Evolutionary conservation across 2,797 vertebrate species (phyloP).

Genomic region (Melanotaenia boesemani): DNA sequence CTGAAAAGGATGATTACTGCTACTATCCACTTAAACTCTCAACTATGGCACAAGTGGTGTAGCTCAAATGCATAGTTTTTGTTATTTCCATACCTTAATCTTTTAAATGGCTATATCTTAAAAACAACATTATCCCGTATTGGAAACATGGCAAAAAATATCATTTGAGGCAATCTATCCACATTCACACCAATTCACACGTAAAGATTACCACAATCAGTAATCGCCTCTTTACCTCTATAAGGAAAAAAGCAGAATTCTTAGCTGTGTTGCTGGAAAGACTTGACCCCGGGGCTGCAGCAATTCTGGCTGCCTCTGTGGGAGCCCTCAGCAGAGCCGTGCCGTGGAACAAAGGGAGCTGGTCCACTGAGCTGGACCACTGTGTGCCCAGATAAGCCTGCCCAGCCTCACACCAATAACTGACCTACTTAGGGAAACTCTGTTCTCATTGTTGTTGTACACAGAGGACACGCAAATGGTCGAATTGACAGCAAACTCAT

Average conservation of each 20-base stretch:
- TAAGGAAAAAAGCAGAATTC: constrained; percentile 22
- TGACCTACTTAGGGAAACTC: constrained; percentile 79
- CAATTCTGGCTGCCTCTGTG: constrained; percentile 64
- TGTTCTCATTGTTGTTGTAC: constrained; percentile 57
- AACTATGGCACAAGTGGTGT: not conserved
- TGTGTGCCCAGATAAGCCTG: constrained; percentile 73
- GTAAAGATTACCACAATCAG: constrained; percentile 15
- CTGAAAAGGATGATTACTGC: not conserved
- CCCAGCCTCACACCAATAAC: constrained; percentile 64
- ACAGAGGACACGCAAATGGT: constrained; percentile 43
- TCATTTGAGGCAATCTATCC: constrained; percentile 5
- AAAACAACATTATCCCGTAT: not conserved
- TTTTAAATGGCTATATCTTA: not conserved
- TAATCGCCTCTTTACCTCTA: constrained; percentile 39
- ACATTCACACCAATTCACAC: constrained; percentile 10
- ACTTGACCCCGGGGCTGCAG: constrained; percentile 62
- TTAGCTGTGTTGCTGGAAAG: constrained; percentile 59
- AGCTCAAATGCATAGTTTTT: not conserved
- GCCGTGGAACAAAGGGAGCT: constrained; percentile 70
- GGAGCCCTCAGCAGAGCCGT: constrained; percentile 62
- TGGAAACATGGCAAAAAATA: not conserved
- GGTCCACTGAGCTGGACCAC: constrained; percentile 72
- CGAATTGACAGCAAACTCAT: constrained; percentile 38
- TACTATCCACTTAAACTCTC: not conserved
- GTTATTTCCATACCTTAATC: not conserved